A percentile compares a stretch with the other conserved stretches of the same genome.
These are phyloP conservation scores for Drosophila micromelanica DNA, from an alignment of 1,140 invertebrate species.

Conservation along the genomic window DNA sequence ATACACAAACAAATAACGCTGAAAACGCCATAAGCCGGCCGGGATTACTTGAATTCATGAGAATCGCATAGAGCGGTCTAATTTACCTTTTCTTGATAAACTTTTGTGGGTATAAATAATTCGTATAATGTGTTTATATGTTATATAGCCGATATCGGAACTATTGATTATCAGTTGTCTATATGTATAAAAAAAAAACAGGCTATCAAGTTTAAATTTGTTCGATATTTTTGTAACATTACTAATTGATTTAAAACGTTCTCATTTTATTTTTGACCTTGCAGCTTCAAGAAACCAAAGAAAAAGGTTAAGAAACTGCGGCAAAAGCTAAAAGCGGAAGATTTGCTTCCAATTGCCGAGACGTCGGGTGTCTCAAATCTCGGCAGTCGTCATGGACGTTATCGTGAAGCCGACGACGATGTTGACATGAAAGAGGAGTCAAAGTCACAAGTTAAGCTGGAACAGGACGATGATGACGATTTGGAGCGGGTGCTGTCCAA, in stretches of 20 bases:
- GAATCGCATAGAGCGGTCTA: too few species aligned
- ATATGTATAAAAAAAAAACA: too few species aligned
- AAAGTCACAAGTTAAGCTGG: slow-evolving; percentile 87
- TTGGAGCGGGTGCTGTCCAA: slow-evolving; percentile 91
- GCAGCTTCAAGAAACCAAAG: slow-evolving; percentile 96
- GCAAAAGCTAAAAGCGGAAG: slow-evolving; percentile 87
- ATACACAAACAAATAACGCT: too few species aligned
- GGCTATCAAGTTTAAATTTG: too few species aligned
- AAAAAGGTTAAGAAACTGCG: slow-evolving; percentile 90
- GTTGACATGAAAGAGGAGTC: slow-evolving; percentile 81
- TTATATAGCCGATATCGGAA: too few species aligned
- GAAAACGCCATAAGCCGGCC: too few species aligned
- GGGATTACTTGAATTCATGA: too few species aligned
- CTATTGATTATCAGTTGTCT: too few species aligned
- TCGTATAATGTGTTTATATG: too few species aligned
- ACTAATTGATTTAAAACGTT: neutral
- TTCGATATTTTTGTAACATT: too few species aligned
- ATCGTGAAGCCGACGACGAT: slow-evolving; percentile 77
- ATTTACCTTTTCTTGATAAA: too few species aligned
- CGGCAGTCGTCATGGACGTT: slow-evolving; percentile 85
- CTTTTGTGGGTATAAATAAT: too few species aligned
- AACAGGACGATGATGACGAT: slow-evolving; percentile 88
- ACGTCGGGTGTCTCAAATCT: slow-evolving; percentile 85
- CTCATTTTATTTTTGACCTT: neutral
- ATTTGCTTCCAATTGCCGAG: slow-evolving; percentile 84